Evolutionary conservation across 2,113 vertebrate genomes (phyloP).

Genomic region (Epinephelus fuscoguttatus): DNA sequence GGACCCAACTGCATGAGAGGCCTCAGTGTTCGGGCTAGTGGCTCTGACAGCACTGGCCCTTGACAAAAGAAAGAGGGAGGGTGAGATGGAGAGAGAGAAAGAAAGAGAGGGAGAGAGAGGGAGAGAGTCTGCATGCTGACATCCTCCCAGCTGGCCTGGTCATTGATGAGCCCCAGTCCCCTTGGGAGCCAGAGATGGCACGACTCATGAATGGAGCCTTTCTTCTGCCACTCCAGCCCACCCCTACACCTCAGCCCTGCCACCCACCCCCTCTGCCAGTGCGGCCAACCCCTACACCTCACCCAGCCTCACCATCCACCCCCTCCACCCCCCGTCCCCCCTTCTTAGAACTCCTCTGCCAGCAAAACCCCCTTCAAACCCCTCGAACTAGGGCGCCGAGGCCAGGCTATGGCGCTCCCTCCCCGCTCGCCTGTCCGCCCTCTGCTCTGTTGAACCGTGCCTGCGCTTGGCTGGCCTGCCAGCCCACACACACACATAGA

Average conservation of each 20-base stretch:
- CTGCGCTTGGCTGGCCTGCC: slow-evolving; percentile 57
- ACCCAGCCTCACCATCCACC: slow-evolving; percentile 32
- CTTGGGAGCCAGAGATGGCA: slow-evolving; percentile 79
- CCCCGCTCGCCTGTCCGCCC: slow-evolving; percentile 63
- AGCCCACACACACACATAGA: slow-evolving; percentile 46
- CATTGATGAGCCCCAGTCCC: slow-evolving; percentile 76
- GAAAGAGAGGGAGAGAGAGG: slow-evolving; percentile 20
- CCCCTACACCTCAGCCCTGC: slow-evolving; percentile 55
- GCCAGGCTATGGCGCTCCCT: slow-evolving; percentile 61
- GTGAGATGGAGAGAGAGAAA: background rate
- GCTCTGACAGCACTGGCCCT: slow-evolving; percentile 63
- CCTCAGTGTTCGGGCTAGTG: slow-evolving; percentile 67
- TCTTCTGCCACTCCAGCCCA: slow-evolving; percentile 70
- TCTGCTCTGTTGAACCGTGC: slow-evolving; percentile 74
- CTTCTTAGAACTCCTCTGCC: slow-evolving; percentile 42
- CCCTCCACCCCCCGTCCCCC: background rate
- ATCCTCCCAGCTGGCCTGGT: slow-evolving; percentile 82
- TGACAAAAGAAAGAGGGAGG: slow-evolving; percentile 62
- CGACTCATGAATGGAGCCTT: slow-evolving; percentile 78
- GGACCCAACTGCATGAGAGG: slow-evolving; percentile 58
- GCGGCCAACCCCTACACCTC: slow-evolving; percentile 58
- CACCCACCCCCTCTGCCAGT: slow-evolving; percentile 47
- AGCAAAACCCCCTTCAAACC: slow-evolving; percentile 53
- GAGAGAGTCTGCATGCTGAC: slow-evolving; percentile 67
- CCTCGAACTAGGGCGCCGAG: slow-evolving; percentile 67